Percentiles rank a stretch among this genome's conserved stretches.
Evolutionary conservation across 2,797 vertebrate species (phyloP).

Genomic region (Cyprinella venusta): DNA sequence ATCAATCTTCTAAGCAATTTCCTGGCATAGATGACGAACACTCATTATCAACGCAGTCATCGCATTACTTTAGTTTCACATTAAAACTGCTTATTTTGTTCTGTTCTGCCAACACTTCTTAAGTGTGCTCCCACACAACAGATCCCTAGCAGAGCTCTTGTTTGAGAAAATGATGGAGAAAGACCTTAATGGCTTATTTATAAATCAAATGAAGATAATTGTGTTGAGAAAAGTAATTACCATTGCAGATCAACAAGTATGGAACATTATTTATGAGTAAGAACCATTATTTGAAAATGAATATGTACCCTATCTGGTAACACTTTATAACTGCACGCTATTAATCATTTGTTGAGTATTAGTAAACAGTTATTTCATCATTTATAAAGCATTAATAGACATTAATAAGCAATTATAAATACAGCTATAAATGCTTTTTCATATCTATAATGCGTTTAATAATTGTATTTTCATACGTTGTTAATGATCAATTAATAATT

Average conservation of each 20-base stretch:
- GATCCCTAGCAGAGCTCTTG: not conserved
- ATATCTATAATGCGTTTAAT: no score
- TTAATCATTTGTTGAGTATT: no score
- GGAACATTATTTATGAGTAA: not conserved
- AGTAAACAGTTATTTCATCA: no score
- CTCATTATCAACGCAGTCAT: conserved; percentile 14
- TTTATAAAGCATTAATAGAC: no score
- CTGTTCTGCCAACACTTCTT: not conserved
- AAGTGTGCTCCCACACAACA: not conserved
- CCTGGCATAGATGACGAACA: conserved; percentile 48
- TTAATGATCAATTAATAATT: no score
- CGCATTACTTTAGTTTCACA: not conserved
- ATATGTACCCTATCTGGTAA: no score
- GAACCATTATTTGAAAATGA: not conserved
- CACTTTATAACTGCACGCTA: no score
- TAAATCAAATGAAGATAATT: not conserved
- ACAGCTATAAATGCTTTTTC: no score
- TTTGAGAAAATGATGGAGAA: not conserved
- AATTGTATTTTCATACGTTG: no score
- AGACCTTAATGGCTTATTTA: not conserved
- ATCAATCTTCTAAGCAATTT: conserved; percentile 48
- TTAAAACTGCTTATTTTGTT: not conserved
- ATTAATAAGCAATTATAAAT: no score
- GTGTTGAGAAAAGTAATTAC: not conserved
- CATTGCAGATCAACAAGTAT: not conserved